These are phyloP conservation scores for Rhagonycha lutea DNA, from an alignment of 2,888 invertebrate species.

Conservation along the genomic window DNA sequence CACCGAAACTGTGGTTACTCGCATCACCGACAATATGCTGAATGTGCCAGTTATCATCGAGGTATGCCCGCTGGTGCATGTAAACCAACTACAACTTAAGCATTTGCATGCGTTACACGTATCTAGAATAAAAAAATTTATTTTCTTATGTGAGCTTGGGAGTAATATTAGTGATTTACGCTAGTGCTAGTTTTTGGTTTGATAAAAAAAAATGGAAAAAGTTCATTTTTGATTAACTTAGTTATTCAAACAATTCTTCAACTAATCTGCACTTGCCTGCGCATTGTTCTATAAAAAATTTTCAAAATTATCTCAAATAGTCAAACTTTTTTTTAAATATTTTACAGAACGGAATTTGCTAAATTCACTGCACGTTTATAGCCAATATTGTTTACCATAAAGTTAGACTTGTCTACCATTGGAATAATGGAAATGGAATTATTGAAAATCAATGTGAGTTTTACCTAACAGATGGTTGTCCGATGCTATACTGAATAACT, in stretches of 20 bases:
- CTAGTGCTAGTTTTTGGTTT: not conserved
- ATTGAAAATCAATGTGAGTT: not conserved
- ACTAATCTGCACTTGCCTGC: not conserved
- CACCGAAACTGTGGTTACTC: conserved; percentile 92
- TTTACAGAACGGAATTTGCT: not conserved
- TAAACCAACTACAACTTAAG: conserved; percentile 15
- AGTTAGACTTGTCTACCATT: not conserved
- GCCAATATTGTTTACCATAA: not conserved
- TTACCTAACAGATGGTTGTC: no score
- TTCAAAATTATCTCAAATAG: not conserved
- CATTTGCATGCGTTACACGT: conserved; percentile 8
- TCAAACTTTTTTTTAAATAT: not conserved
- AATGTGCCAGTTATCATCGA: conserved; percentile 84
- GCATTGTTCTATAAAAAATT: not conserved
- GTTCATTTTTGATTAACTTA: not conserved
- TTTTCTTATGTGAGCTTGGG: not conserved
- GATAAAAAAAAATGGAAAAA: not conserved
- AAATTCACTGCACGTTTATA: not conserved
- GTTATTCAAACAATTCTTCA: not conserved
- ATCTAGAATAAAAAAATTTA: not conserved
- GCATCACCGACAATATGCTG: conserved; percentile 91
- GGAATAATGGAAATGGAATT: not conserved
- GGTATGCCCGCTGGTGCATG: conserved; percentile 64
- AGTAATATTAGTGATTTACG: not conserved
- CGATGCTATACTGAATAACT: no score